phyloP scores from a whole-genome alignment of 92 coral and sea anemone genomes.

The Parazoanthus darwini region DNA sequence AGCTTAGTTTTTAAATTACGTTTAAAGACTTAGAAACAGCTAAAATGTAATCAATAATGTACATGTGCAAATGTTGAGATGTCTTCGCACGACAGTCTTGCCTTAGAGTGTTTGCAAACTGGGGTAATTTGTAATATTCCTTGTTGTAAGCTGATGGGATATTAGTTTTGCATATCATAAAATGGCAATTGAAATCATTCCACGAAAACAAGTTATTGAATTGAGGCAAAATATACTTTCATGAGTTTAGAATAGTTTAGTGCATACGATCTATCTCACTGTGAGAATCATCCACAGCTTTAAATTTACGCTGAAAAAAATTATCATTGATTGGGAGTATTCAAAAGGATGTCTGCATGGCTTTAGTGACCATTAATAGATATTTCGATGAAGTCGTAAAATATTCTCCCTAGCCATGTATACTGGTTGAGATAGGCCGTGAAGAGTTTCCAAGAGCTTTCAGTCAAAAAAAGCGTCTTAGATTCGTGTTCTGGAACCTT shows the following conservation, averaged over 20 bases:
- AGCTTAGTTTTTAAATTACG: not conserved
- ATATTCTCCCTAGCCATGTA: not conserved
- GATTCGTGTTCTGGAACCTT: not conserved
- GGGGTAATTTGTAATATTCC: not conserved
- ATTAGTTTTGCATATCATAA: not conserved
- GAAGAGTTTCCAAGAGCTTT: not conserved
- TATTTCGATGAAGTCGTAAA: constrained; percentile 1
- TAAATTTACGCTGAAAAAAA: not conserved
- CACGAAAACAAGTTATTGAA: not conserved
- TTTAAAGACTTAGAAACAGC: constrained; percentile 16
- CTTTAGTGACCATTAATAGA: not conserved
- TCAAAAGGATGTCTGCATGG: not conserved
- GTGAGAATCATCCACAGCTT: not conserved
- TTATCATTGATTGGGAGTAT: not conserved
- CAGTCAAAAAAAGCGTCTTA: not conserved
- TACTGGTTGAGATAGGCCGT: not conserved
- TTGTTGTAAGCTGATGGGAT: not conserved
- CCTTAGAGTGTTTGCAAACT: not conserved
- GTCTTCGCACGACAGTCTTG: not conserved
- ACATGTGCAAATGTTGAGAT: not conserved
- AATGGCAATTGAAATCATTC: not conserved
- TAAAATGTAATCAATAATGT: not conserved
- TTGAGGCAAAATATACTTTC: not conserved
- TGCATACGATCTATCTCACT: not conserved
- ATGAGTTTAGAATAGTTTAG: not conserved